Evolutionary conservation across 2,888 invertebrate species (phyloP), one percentile per base, ranked within the genome.

Genomic region (Carabus problematicus): DNA sequence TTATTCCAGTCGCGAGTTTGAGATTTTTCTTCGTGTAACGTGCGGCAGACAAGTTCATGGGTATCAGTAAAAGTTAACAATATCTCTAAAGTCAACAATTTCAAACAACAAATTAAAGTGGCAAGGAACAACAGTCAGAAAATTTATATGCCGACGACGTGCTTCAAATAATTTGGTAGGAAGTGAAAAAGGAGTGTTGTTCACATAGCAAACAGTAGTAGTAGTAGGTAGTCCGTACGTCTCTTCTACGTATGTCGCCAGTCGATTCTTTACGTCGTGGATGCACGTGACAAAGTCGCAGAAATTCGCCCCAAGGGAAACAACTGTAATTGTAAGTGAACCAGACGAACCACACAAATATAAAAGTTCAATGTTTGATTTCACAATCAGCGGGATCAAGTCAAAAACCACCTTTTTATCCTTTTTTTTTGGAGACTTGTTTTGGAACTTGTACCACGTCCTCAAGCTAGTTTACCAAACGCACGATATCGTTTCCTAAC

Each of bases 11-110:
- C 60, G 60, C 60, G 60, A 60, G 42, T 60, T 60, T 16, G 18
- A 42, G 60, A 60, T 60, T 60, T 60, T 60, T 60, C 60, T 58
- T 11, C 7, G 14, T 52, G 12, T 16, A 16, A n/a, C 9, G 42
- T 9, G 42, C 43, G 11, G 11, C 12, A 45, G 40, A 11, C 14
- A 42, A 11, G 58, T 18, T 29, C 29, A 11, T 18, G 29, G 19
- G 58, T 18, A 62, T 62, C 62, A 62, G 54, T 63, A 41, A 18
- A 64, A 64, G 56, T 55, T 64, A 64, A 64, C 64, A 64, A 64
- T 64, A 64, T 55, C 42, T 64, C 56, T 64, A 56, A 55, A 64
- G 64, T 64, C 64, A 64, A 64, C 61, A 61, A 45, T 60, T 60
- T 60, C 60, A 45, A 60, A 60, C 63, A 63, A 63, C 63, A 54